Conservation (phyloP, 2,888 invertebrate genomes). For the Lissocephala sabroskyi region DNA sequence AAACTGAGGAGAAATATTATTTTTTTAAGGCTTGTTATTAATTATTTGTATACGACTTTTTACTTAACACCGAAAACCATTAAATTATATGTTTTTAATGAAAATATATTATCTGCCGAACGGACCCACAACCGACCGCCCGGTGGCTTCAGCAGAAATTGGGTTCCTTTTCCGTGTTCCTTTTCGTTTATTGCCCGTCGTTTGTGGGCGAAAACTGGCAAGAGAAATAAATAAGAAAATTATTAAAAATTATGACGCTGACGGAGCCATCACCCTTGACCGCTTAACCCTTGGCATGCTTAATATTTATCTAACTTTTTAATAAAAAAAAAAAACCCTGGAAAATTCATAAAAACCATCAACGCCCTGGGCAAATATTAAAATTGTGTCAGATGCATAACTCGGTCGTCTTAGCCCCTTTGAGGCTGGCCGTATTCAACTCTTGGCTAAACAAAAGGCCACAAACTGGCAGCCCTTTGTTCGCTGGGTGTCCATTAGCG, state of each 20-base stretch:
- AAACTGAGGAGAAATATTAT: not conserved
- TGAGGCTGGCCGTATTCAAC: too few relatives aligned
- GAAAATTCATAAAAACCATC: constrained; percentile 46
- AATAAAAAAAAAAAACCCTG: constrained; percentile 38
- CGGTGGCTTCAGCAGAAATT: not conserved
- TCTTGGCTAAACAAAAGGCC: constrained; percentile 7
- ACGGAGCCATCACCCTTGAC: not conserved
- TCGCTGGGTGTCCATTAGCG: too few relatives aligned
- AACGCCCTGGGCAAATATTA: constrained; percentile 45
- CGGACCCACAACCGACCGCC: too few relatives aligned
- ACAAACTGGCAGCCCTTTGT: constrained; percentile 42
- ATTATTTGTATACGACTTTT: not conserved
- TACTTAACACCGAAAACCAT: constrained; percentile 21
- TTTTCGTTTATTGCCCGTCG: not conserved
- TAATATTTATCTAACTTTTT: constrained; percentile 49
- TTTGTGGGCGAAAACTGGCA: constrained; percentile 2
- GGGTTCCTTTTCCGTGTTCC: not conserved
- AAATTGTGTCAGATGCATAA: constrained; percentile 37
- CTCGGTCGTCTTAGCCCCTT: constrained; percentile 41
- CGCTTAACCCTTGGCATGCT: constrained; percentile 46
- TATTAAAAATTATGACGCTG: constrained; percentile 50
- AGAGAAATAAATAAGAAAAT: constrained; percentile 46
- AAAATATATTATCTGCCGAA: constrained; percentile 46
- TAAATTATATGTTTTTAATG: constrained; percentile 50
- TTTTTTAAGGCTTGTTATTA: not conserved